Percentiles rank a stretch among this genome's conserved stretches.
Conservation (phyloP, 2,888 invertebrate genomes). For the Psylliodes chrysocephalus region DNA sequence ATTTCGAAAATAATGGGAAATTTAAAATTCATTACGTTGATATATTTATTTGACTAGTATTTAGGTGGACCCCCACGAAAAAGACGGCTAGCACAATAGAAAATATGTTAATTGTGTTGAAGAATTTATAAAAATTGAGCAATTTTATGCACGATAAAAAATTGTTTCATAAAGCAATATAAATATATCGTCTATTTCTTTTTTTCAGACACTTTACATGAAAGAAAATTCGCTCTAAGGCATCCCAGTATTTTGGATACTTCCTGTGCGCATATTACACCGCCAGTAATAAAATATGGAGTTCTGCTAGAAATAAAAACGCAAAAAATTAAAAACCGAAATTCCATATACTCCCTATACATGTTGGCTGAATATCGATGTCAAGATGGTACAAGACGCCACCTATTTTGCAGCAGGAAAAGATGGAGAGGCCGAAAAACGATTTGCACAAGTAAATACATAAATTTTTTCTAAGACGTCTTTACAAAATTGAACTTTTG, state of each 20-base stretch:
- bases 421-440: slow-evolving; percentile 70
- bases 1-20: slow-evolving; percentile 12
- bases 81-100: slow-evolving; percentile 1
- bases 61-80: not conserved
- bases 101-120: slow-evolving; percentile 1
- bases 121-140: no score
- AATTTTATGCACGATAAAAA: no score
- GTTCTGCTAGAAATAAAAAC: slow-evolving; percentile 33
- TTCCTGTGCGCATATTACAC: slow-evolving; percentile 37
- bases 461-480: not conserved
- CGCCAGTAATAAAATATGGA: slow-evolving; percentile 42
- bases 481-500: not conserved
- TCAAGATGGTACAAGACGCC: slow-evolving; percentile 62
- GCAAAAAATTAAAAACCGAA: slow-evolving; percentile 42
- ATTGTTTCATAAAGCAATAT: not conserved
- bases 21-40: slow-evolving; percentile 3
- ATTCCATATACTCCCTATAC: slow-evolving; percentile 64
- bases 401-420: slow-evolving; percentile 69
- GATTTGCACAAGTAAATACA: slow-evolving; percentile 58
- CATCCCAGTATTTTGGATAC: slow-evolving; percentile 39
- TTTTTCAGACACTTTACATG: not conserved
- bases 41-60: not conserved
- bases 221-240: not conserved
- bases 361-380: slow-evolving; percentile 70
- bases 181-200: no score